These are phyloP conservation scores for Drosophila lowei DNA, from an alignment of 1,140 invertebrate species.

Conservation along the genomic window DNA sequence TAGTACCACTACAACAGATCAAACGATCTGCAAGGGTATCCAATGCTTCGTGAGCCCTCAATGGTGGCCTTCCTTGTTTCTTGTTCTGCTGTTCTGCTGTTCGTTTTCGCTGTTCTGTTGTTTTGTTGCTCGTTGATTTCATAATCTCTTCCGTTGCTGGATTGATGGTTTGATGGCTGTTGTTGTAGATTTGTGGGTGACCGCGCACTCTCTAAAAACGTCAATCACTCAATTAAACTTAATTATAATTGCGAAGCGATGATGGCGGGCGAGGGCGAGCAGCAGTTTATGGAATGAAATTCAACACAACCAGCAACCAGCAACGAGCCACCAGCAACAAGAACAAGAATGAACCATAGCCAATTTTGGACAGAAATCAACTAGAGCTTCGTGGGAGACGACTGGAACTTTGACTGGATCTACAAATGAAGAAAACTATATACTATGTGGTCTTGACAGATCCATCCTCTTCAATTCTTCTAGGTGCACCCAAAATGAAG, in stretches of 20 bases:
- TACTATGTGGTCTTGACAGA: too few relatives aligned
- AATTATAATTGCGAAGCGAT: constrained; percentile 82
- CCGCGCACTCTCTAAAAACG: constrained; percentile 80
- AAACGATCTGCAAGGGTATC: too few relatives aligned
- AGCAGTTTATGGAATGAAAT: constrained; percentile 37
- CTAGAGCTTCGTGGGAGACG: background rate
- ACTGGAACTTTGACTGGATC: too few relatives aligned
- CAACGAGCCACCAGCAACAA: constrained; percentile 29
- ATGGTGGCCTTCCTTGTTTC: too few relatives aligned
- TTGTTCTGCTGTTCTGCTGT: too few relatives aligned
- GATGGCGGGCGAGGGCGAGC: constrained; percentile 66
- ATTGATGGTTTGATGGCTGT: constrained; percentile 17
- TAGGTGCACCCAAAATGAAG: too few relatives aligned
- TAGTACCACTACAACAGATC: too few relatives aligned
- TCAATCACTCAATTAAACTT: constrained; percentile 82
- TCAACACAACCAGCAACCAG: constrained; percentile 7
- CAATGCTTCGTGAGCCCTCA: too few relatives aligned
- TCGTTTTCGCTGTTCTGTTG: constrained; percentile 8
- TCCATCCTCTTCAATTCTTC: too few relatives aligned
- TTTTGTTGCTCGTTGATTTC: constrained; percentile 64
- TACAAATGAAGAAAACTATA: too few relatives aligned
- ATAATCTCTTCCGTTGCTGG: constrained; percentile 67
- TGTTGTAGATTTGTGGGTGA: constrained; percentile 78
- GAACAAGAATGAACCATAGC: background rate
- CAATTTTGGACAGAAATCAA: background rate